Percentiles rank a stretch among this genome's conserved stretches.
Evolutionary conservation across 1,140 invertebrate species (phyloP).

Genomic region (Drosophila nigromelanica): DNA sequence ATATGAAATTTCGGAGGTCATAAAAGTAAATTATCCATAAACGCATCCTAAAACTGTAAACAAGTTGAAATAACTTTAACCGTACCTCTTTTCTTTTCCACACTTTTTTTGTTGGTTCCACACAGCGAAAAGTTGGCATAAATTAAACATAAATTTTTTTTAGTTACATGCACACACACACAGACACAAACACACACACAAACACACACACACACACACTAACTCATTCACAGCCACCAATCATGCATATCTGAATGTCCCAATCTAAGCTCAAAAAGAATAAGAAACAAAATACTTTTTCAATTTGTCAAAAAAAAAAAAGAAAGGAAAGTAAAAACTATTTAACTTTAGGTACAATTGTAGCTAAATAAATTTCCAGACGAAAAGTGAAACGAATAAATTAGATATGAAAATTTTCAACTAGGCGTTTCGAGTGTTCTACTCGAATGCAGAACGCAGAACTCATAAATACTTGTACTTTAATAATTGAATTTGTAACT

Average conservation of each 20-base stretch:
- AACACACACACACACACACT: conserved; percentile 1
- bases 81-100: conserved; percentile 5
- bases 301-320: conserved; percentile 41
- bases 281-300: conserved; percentile 30
- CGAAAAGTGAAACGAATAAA: conserved; percentile 23
- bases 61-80: conserved; percentile 5
- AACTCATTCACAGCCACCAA: conserved; percentile 15
- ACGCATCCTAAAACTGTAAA: conserved; percentile 36
- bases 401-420: conserved; percentile 69
- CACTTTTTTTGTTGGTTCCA: neutral
- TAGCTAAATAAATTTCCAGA: conserved; percentile 71
- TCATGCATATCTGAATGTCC: conserved; percentile 70
- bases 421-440: conserved; percentile 18
- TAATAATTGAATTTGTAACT: conserved; percentile 71
- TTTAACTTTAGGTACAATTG: conserved; percentile 68
- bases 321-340: conserved; percentile 32
- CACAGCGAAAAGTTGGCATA: conserved; percentile 57
- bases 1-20: conserved; percentile 42
- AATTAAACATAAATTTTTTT: conserved; percentile 46
- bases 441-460: neutral
- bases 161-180: conserved; percentile 3
- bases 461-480: conserved; percentile 42
- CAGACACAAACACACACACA: neutral
- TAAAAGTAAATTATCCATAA: conserved; percentile 66
- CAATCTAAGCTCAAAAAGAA: conserved; percentile 15